Evolutionary conservation across 2,888 invertebrate genomes (phyloP).

Genomic region (Nemapogon koenigi): DNA sequence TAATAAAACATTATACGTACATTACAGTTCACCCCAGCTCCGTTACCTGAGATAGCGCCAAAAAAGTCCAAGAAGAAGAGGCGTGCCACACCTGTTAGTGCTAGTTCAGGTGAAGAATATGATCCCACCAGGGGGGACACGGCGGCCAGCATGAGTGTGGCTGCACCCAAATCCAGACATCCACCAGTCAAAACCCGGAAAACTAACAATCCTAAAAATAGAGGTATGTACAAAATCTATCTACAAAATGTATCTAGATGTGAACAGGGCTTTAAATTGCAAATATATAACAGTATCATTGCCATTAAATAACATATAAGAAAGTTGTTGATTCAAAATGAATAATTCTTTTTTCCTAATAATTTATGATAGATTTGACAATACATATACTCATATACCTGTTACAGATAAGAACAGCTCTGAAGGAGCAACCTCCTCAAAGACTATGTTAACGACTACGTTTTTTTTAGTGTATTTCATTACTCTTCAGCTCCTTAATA

Average conservation of each 20-base stretch:
- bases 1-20: background rate
- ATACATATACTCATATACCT: no score
- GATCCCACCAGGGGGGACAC: constrained; percentile 48
- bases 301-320: no score
- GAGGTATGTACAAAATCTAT: constrained; percentile 21
- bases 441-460: no score
- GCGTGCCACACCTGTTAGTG: constrained; percentile 44
- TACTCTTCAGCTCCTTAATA: no score
- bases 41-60: constrained; percentile 22
- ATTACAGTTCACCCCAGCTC: background rate
- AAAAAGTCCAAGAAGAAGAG: constrained; percentile 50
- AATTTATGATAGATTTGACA: no score
- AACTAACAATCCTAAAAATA: constrained; percentile 44
- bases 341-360: no score
- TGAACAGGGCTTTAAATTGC: no score
- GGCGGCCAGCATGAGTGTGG: constrained; percentile 45
- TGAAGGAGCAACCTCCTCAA: no score
- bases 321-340: background rate
- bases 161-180: constrained; percentile 45
- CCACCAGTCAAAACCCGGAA: constrained; percentile 33
- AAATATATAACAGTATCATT: no score
- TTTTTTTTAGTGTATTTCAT: no score
- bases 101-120: constrained; percentile 57
- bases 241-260: background rate
- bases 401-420: no score